These are phyloP conservation scores for Mystacides longicornis DNA, from an alignment of 2,888 invertebrate genomes.

Conservation along the genomic window DNA sequence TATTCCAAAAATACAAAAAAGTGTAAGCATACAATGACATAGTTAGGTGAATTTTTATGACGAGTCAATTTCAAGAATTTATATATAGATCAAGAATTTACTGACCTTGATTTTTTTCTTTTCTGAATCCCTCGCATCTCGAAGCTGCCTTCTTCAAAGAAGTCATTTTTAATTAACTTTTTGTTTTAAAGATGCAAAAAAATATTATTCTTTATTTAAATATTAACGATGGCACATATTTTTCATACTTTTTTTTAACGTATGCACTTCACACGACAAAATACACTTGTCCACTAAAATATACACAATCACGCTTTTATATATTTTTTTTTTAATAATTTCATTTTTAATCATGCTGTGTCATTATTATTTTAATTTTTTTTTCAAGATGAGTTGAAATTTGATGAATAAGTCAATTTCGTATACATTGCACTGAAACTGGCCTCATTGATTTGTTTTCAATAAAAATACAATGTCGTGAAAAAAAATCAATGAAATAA, in stretches of 20 bases:
- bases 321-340: too few relatives aligned
- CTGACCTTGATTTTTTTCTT: slow-evolving; percentile 21
- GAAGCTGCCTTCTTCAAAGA: neutral
- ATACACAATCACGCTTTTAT: neutral
- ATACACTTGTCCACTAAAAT: neutral
- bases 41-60: slow-evolving; percentile 36
- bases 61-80: too few relatives aligned
- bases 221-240: neutral
- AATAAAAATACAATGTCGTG: slow-evolving; percentile 3
- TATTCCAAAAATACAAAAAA: neutral
- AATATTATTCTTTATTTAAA: neutral
- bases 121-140: neutral
- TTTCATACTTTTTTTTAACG: neutral
- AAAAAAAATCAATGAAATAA: neutral
- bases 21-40: too few relatives aligned
- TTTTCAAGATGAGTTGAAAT: neutral
- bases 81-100: slow-evolving; percentile 17
- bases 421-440: slow-evolving; percentile 54
- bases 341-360: too few relatives aligned
- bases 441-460: slow-evolving; percentile 33
- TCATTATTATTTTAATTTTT: too few relatives aligned
- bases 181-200: neutral
- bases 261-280: neutral
- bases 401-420: slow-evolving; percentile 30
- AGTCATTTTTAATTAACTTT: neutral